Evolutionary conservation across 37 sponge, comb jelly and placozoan species (phyloP).

Genomic region (Mnemiopsis leidyi): DNA sequence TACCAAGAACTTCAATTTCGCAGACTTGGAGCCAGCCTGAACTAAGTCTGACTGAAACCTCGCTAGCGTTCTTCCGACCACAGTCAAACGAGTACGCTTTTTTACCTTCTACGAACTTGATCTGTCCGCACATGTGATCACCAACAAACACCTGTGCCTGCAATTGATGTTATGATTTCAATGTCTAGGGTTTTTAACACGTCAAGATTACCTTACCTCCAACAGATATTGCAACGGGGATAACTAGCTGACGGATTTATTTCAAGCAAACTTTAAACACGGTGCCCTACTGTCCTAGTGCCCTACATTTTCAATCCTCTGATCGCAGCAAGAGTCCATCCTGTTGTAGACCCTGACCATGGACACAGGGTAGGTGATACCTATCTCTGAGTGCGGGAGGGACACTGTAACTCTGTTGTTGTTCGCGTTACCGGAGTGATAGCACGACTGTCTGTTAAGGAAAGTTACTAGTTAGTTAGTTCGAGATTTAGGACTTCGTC

Average conservation of each 20-base stretch:
- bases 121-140: slow-evolving; percentile 7
- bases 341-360: neutral
- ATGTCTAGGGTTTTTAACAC: too few relatives aligned
- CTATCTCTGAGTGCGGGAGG: neutral
- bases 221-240: too few relatives aligned
- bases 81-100: neutral
- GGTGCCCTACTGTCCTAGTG: too few relatives aligned
- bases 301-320: neutral
- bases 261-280: too few relatives aligned
- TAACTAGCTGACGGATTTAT: too few relatives aligned
- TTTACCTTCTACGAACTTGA: slow-evolving; percentile 7
- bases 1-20: slow-evolving; percentile 9
- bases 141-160: neutral
- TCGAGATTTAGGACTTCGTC: too few relatives aligned
- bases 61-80: neutral
- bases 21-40: neutral
- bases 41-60: neutral
- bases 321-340: neutral
- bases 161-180: too few relatives aligned
- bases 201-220: too few relatives aligned
- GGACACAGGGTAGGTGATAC: neutral
- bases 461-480: too few relatives aligned
- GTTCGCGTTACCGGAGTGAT: neutral
- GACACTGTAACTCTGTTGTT: neutral
- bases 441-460: slow-evolving; percentile 7